Conservation (phyloP, 2,888 invertebrate genomes). For the Quadriops clusia region DNA sequence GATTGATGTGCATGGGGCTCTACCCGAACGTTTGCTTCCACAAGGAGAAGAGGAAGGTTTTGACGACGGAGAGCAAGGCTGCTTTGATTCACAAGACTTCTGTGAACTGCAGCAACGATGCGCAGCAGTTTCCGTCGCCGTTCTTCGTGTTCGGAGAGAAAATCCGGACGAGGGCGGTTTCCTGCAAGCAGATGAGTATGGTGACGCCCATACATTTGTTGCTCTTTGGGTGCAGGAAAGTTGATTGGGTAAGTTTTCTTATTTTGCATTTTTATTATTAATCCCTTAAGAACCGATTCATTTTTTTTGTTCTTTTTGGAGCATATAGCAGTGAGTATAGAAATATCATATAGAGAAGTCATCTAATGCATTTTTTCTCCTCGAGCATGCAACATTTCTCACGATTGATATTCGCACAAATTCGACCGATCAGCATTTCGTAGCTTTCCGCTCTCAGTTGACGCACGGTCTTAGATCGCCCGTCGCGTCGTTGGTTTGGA, state of each 20-base stretch:
- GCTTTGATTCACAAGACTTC: conserved; percentile 95
- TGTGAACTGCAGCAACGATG: conserved; percentile 80
- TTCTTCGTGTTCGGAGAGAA: conserved; percentile 98
- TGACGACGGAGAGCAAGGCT: conserved; percentile 89
- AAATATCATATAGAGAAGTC: background rate
- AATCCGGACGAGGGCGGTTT: conserved; percentile 88
- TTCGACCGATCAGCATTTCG: too few species aligned
- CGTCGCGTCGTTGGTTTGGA: too few species aligned
- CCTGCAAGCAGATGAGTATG: conserved; percentile 92
- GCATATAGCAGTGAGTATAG: too few species aligned
- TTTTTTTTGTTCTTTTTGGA: too few species aligned
- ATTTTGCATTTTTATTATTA: conserved; percentile 1
- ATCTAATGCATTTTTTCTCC: too few species aligned
- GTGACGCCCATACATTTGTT: conserved; percentile 86
- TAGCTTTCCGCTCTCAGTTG: too few species aligned
- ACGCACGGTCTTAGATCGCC: too few species aligned
- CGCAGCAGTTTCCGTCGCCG: conserved; percentile 80
- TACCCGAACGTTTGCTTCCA: conserved; percentile 96
- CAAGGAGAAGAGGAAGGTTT: conserved; percentile 88
- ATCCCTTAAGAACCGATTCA: background rate
- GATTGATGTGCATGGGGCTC: conserved; percentile 78
- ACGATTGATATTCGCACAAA: too few species aligned
- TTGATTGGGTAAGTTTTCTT: conserved; percentile 53
- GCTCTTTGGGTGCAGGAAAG: conserved; percentile 83
- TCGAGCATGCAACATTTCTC: too few species aligned